Percentiles rank a stretch among this genome's conserved stretches.
Evolutionary conservation across 2,797 vertebrate species (phyloP).

Genomic region (Tachyglossus aculeatus): DNA sequence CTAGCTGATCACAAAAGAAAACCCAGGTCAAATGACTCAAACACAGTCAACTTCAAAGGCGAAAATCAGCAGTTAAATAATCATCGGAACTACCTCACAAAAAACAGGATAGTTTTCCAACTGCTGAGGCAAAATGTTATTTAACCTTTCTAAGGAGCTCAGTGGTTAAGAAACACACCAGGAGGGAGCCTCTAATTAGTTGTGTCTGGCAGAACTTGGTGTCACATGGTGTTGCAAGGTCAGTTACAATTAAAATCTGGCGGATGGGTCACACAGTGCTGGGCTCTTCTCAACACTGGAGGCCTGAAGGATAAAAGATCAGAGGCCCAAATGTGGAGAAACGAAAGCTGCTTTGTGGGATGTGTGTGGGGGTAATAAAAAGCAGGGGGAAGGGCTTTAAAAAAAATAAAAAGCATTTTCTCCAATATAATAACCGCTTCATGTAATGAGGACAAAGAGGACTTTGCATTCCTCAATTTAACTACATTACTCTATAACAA

Average conservation of each 20-base stretch:
- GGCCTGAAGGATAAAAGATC: not conserved
- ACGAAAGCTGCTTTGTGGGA: too few relatives aligned
- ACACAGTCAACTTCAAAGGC: not conserved
- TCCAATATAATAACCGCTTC: too few relatives aligned
- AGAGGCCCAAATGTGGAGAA: not conserved
- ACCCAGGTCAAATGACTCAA: not conserved
- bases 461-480: too few relatives aligned
- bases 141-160: not conserved
- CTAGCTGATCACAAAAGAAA: not conserved
- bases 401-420: too few relatives aligned
- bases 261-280: not conserved
- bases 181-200: constrained; percentile 12
- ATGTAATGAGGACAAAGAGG: too few relatives aligned
- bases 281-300: not conserved
- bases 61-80: not conserved
- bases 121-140: not conserved
- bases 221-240: not conserved
- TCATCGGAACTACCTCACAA: not conserved
- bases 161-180: not conserved
- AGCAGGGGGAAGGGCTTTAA: too few relatives aligned
- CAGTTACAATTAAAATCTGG: constrained; percentile 9
- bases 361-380: too few relatives aligned
- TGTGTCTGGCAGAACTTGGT: constrained; percentile 3
- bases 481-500: too few relatives aligned
- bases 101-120: constrained; percentile 13